phyloP scores from a whole-genome alignment of 1,140 invertebrate species.

The Philaenus spumarius region DNA sequence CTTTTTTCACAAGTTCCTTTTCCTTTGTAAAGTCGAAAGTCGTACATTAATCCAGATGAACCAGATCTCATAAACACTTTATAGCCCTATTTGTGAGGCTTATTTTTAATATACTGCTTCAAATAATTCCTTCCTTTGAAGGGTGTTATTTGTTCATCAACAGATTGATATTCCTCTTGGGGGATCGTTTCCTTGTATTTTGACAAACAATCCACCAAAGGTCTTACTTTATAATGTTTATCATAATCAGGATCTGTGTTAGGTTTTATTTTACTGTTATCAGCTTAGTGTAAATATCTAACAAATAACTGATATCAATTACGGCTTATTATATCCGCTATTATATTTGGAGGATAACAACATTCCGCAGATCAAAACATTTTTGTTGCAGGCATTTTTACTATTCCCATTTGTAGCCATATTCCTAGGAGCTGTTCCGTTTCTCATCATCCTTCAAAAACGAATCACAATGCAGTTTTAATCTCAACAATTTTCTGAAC shows the following conservation, averaged over 20 bases:
- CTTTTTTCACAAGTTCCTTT: constrained; percentile 21
- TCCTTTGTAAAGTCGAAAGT: constrained; percentile 33
- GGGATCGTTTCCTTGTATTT: constrained; percentile 23
- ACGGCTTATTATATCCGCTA: no score
- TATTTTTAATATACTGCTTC: constrained; percentile 36
- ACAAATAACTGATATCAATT: no score
- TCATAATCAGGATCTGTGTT: constrained; percentile 22
- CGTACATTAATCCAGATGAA: constrained; percentile 29
- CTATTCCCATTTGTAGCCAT: no score
- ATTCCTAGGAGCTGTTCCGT: no score
- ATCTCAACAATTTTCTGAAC: no score
- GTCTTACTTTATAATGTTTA: constrained; percentile 7
- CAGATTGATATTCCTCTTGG: constrained; percentile 31
- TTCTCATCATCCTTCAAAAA: no score
- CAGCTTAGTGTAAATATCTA: no score
- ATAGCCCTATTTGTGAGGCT: constrained; percentile 37
- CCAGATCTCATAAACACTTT: constrained; percentile 31
- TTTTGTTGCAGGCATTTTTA: no score
- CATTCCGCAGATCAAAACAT: no score
- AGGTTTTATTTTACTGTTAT: no score
- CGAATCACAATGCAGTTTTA: no score
- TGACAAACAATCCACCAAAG: constrained; percentile 27
- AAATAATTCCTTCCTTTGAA: constrained; percentile 32
- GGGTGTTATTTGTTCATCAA: constrained; percentile 36
- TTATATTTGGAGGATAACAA: no score